Percentiles rank a stretch among this genome's conserved stretches.
phyloP scores from a whole-genome alignment of 2,797 vertebrate species.

The Sphenodon punctatus region DNA sequence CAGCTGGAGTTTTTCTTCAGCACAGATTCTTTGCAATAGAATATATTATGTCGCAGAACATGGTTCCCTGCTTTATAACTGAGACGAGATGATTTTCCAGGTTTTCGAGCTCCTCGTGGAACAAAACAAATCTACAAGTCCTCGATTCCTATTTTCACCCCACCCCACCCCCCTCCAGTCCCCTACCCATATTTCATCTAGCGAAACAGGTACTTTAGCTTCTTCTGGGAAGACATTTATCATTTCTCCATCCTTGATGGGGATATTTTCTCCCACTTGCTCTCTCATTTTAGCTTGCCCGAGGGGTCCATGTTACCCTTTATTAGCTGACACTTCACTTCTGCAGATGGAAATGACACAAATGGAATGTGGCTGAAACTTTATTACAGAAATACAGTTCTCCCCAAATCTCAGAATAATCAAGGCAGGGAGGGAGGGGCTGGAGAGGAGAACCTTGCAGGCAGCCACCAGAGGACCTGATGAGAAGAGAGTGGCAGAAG shows the following conservation, averaged over 20 bases:
- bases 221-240: constrained; percentile 56
- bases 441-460: constrained; percentile 20
- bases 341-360: constrained; percentile 63
- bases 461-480: constrained; percentile 12
- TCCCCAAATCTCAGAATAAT: constrained; percentile 47
- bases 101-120: constrained; percentile 16
- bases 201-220: constrained; percentile 33
- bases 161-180: not conserved
- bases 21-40: no score
- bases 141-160: not conserved
- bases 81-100: not conserved
- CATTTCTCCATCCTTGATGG: constrained; percentile 46
- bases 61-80: fast-evolving
- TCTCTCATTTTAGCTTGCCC: constrained; percentile 65
- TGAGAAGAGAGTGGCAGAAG: not conserved
- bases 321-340: constrained; percentile 72
- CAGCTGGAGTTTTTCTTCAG: not conserved
- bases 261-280: not conserved
- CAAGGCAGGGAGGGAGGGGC: fast-evolving
- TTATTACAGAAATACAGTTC: constrained; percentile 57
- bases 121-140: not conserved
- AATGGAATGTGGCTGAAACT: constrained; percentile 63
- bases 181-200: constrained; percentile 23
- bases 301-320: constrained; percentile 62
- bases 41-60: no score